These are phyloP conservation scores for Pristis pectinata DNA, from an alignment of 2,797 vertebrate species.

Conservation along the genomic window DNA sequence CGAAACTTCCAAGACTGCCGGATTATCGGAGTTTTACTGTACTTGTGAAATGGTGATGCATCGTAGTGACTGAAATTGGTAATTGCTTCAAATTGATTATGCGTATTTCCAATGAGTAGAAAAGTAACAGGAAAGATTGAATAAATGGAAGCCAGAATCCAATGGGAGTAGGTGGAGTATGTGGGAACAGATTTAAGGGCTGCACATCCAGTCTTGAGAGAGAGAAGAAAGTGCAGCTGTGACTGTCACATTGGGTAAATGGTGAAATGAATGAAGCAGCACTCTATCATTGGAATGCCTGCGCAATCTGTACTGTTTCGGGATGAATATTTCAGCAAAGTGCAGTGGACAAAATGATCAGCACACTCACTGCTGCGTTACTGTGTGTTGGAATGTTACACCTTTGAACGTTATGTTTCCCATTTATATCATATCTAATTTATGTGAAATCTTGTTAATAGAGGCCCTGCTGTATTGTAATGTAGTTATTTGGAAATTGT, in stretches of 20 bases:
- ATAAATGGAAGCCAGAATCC: not conserved
- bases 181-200: not conserved
- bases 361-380: not conserved
- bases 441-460: not conserved
- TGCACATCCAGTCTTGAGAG: not conserved
- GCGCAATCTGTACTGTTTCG: not conserved
- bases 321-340: not conserved
- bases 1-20: too few species aligned
- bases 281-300: not conserved
- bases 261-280: not conserved
- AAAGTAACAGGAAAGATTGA: not conserved
- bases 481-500: too few species aligned
- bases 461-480: too few species aligned
- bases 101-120: not conserved
- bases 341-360: not conserved
- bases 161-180: not conserved
- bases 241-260: not conserved
- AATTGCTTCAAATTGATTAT: not conserved
- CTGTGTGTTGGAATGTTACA: not conserved
- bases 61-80: not conserved
- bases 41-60: not conserved
- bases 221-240: not conserved
- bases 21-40: not conserved
- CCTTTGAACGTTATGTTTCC: not conserved
- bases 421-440: not conserved